Evolutionary conservation across 92 coral and sea anemone genomes (phyloP), one percentile per base, ranked within the genome.

Genomic region (Pocillopora meandrina): DNA sequence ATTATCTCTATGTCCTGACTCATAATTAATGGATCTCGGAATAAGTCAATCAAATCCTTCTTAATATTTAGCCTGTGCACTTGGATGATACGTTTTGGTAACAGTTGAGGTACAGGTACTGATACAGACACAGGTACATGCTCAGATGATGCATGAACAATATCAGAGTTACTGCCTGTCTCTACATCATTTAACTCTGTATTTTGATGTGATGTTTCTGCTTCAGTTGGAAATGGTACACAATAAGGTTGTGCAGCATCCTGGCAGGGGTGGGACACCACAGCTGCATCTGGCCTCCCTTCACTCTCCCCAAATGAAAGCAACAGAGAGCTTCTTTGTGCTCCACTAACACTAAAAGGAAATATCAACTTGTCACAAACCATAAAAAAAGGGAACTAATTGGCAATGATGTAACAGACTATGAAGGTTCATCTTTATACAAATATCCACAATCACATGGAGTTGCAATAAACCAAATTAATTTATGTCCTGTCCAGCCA

Each of bases 1-100:
- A 77, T 86, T 61, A 86, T 84, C 74, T 86, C 80, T 86, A 86
- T 71, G 65, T 71, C 52, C 58, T 59, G 74, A 52, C 67, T 70
- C 79, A 80, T 61, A 71, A 86, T 86, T 66, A 42, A n/a, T 10
- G 90, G 85, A 75, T 86, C 85, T 35, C 78, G 26, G 80, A 87
- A 87, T 68, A 80, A 68, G 66, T 71, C 68, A 34, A 87, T 76
- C 60, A 87, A n/a, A 60, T 87, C 85, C 59, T 64, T 72, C 76
- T 84, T 80, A 31, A 87, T 76, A 26, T 63, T 77, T 56, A 42
- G 17, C 85, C 90, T 82, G 74, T 82, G 75, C 9, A 87, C 86
- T 20, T 23, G 17, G 62, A 87, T 76, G 79, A 26, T 74, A 65
- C 82, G 72, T 77, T 60, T 76, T 31, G 56, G 66, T 33, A 2